Percentiles rank a stretch among this genome's conserved stretches.
Evolutionary conservation across 2,797 vertebrate species (phyloP).

Genomic region (Gymnothorax javanicus): DNA sequence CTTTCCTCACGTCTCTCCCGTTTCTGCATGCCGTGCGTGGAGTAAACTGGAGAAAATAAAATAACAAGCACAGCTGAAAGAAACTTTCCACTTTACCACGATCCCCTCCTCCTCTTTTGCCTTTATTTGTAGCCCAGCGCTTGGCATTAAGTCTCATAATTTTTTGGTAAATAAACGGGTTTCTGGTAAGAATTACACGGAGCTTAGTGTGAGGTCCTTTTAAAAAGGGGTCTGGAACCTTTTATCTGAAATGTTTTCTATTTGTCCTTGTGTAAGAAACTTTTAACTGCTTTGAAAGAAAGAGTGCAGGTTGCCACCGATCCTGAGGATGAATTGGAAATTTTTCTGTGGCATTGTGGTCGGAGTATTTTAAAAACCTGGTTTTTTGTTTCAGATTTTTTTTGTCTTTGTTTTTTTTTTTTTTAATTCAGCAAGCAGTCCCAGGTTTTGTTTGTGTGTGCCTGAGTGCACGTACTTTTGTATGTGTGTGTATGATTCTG

Average conservation of each 20-base stretch:
- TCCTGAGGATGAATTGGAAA: conserved; percentile 77
- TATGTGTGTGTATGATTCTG: conserved; percentile 47
- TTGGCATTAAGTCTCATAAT: conserved; percentile 82
- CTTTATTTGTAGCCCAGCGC: conserved; percentile 76
- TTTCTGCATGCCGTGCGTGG: conserved; percentile 53
- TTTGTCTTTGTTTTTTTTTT: conserved; percentile 68
- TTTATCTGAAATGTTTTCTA: conserved; percentile 83
- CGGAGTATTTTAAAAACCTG: conserved; percentile 80
- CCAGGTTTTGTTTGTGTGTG: conserved; percentile 59
- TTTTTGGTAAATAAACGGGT: conserved; percentile 83
- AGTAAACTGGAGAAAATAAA: conserved; percentile 69
- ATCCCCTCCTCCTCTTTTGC: conserved; percentile 58
- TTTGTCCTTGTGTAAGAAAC: conserved; percentile 83
- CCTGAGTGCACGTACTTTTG: conserved; percentile 39
- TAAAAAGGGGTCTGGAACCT: conserved; percentile 77
- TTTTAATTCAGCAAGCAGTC: conserved; percentile 63
- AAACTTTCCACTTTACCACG: conserved; percentile 52
- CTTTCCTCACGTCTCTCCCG: conserved; percentile 55
- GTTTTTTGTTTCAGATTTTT: conserved; percentile 74
- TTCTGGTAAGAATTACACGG: conserved; percentile 84
- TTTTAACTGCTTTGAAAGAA: conserved; percentile 80
- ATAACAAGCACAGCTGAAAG: conserved; percentile 63
- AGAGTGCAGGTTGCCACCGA: conserved; percentile 79
- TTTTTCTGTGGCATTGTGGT: conserved; percentile 72
- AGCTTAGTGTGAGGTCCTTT: conserved; percentile 83